Evolutionary conservation across 2,888 invertebrate species (phyloP).

Genomic region (Sisyra nigra): DNA sequence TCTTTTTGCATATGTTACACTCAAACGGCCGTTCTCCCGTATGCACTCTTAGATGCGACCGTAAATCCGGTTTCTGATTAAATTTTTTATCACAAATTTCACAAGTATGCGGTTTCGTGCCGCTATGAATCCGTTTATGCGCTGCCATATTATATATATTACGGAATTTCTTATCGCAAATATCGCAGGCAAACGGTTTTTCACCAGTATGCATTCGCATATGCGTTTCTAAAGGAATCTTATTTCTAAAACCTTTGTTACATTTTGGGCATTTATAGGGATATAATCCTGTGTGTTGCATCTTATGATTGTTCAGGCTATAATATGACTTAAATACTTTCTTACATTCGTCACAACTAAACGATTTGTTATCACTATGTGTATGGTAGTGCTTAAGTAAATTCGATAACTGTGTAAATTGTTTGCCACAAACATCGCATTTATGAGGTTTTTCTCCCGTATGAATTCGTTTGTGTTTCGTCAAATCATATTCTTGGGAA

Average conservation of each 20-base stretch:
- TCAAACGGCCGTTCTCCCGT: constrained; percentile 13
- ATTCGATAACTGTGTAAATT: constrained; percentile 36
- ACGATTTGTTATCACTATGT: constrained; percentile 26
- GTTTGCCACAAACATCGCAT: constrained; percentile 39
- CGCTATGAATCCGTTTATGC: constrained; percentile 10
- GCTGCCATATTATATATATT: neutral
- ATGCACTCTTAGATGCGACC: constrained; percentile 11
- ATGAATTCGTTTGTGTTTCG: constrained; percentile 23
- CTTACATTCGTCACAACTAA: constrained; percentile 25
- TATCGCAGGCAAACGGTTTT: constrained; percentile 4
- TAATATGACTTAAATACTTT: constrained; percentile 21
- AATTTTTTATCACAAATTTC: constrained; percentile 12
- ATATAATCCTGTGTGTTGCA: constrained; percentile 34
- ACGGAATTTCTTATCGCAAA: neutral
- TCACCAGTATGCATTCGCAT: constrained; percentile 2
- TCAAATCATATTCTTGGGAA: constrained; percentile 22
- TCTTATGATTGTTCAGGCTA: constrained; percentile 22
- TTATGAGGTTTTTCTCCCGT: constrained; percentile 23
- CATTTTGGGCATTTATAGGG: constrained; percentile 33
- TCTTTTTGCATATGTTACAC: constrained; percentile 14
- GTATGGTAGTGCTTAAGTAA: constrained; percentile 30
- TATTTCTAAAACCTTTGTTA: constrained; percentile 15
- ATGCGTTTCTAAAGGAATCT: neutral
- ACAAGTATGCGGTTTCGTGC: constrained; percentile 11
- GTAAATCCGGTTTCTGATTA: constrained; percentile 13